Conservation (phyloP, 2,797 vertebrate species). For the Eospalax fontanierii region DNA sequence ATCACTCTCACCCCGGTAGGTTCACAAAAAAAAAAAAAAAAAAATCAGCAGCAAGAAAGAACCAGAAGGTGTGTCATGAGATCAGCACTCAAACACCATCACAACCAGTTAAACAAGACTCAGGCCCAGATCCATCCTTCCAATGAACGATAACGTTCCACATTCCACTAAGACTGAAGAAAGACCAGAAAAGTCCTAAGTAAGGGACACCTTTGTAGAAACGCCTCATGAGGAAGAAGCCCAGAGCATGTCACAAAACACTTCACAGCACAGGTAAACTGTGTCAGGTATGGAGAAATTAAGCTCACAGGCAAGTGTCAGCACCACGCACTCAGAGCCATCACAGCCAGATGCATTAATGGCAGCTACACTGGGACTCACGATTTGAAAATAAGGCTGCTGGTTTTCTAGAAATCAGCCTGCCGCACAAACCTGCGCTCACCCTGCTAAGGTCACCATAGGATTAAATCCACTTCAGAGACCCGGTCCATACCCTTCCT, state of each 20-base stretch:
- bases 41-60: background rate
- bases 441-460: background rate
- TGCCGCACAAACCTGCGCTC: background rate
- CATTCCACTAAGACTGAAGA: background rate
- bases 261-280: background rate
- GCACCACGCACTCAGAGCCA: background rate
- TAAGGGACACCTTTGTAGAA: background rate
- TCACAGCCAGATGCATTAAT: background rate
- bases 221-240: background rate
- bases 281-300: background rate
- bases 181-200: background rate
- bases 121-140: background rate
- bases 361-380: background rate
- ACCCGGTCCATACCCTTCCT: background rate
- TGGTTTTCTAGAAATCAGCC: background rate
- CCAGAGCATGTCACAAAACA: background rate
- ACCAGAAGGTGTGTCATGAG: background rate
- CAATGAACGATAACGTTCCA: background rate
- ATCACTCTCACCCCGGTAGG: background rate
- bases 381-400: background rate
- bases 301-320: background rate
- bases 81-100: background rate
- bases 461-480: background rate
- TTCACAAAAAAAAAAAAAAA: slow-evolving; percentile 11
- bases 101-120: background rate